Evolutionary conservation across 2,888 invertebrate species (phyloP), one percentile per base, ranked within the genome.

Genomic region (Leucophenga montana): DNA sequence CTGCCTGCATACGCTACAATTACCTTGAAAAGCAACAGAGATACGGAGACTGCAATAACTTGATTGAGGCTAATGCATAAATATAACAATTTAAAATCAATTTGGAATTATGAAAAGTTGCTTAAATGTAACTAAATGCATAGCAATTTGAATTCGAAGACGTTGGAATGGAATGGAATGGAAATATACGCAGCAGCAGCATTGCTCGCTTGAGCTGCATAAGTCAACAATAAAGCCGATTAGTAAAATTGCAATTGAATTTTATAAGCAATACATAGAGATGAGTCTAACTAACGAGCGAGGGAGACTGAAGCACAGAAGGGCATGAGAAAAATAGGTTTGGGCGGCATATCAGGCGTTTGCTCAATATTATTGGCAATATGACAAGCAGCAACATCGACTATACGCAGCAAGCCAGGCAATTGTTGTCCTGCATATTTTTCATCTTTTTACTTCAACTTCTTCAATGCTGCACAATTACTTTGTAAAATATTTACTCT

Each of bases 171-270:
- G 13, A 53, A 53, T 53, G 3, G 53, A 16, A 9, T n/a, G 3
- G 53, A 53, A 53, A 9, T 13, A 3, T 0, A 14, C 14, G 8
- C 14, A 13, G n/a, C 22, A 54, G 16, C 13, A 61, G 18, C n/a
- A 14, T 9, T 39, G 33, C 14, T 39, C 44, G 61, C 3, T 61
- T 61, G 61, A 61, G 33, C 48, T 48, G 46, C 62, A 64, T 64
- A 64, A 64, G 62, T 48, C 62, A 64, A 64, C 33, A 64, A 16
- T 11, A 46, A 48, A 48, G 27, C 18, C 62, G 62, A 64, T 64
- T 64, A 64, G 20, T 27, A 13, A 20, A 64, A 64, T 64, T 64
- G 62, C 48, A 48, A 64, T 50, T 50, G 50, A 16, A n/a, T 48
- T 64, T 46, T 22, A 20, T 20, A 46, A 22, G 44, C 14, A 48